Base-by-base conservation (phyloP, 1,140 invertebrate genomes). In the Acromyrmex echinatior region DNA sequence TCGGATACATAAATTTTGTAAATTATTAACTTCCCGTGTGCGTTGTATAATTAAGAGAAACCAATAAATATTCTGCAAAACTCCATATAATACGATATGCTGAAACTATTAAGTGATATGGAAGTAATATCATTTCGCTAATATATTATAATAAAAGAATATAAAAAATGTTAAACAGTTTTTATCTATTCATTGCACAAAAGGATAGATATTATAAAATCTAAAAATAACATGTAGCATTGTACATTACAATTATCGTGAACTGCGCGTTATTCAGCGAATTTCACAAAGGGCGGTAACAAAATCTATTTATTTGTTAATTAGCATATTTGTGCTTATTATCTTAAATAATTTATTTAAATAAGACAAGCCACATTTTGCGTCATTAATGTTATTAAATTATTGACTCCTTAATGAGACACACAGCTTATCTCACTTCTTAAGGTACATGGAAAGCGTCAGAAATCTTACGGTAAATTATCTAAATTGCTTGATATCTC, bases 381-480 rank as follows among this genome's bases (percentile, higher is more conserved):
- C 14, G 0, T 16, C 5, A 35, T 39, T 84, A 62, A 84, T 74
- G 74, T 62, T 14, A 74, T 62, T 63, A 84, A 81, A 74, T 82
- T 53, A 9, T 7, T 70, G 7, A 45, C 12, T 14, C 5, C 6
- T 31, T 62, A 74, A 53, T 25, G 70, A 84, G 39, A 25, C n/a
- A 14, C 25, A 18, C 18, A 4, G 25, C 56, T 63, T 35, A 84
- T 62, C 80, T 74, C 16, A 35, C 39, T 5, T 35, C 39, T 71
- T 31, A 21, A 71, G 35, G 0, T 60, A 25, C 28, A 49, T 10
- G 16, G 79, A 16, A 51, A 82, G 68, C 31, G 31, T 21, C 35
- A 51, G 25, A n/a, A 58, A 16, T 39, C 60, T 49, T 71, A 45
- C 51, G 65, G 31, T 45, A 84, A 88, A 85, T 73, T 85, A 70